Evolutionary conservation across 1,140 invertebrate species (phyloP).

Genomic region (Phocides pigmalion): DNA sequence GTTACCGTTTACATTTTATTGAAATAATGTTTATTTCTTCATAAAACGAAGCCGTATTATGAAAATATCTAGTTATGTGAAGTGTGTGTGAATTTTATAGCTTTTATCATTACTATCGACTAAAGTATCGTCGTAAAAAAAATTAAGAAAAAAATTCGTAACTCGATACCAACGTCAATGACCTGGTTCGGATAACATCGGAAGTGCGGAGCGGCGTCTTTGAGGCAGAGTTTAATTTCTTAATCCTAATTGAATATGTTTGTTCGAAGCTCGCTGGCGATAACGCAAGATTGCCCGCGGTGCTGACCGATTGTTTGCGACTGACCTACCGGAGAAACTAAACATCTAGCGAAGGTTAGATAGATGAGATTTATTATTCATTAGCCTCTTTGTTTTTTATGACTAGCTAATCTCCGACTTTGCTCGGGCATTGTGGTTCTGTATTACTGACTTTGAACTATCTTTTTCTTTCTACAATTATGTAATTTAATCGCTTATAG

Average conservation of each 20-base stretch:
- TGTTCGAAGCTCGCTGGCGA: constrained; percentile 59
- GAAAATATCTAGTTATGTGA: background rate
- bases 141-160: constrained; percentile 53
- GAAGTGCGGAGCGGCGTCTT: constrained; percentile 63
- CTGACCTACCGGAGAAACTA: constrained; percentile 36
- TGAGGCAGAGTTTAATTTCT: constrained; percentile 72
- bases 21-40: background rate
- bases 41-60: background rate
- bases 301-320: constrained; percentile 57
- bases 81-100: constrained; percentile 33
- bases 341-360: constrained; percentile 51
- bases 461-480: too few species aligned
- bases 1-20: background rate
- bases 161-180: constrained; percentile 58
- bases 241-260: constrained; percentile 81
- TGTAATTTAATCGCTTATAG: too few species aligned
- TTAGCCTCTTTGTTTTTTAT: constrained; percentile 38
- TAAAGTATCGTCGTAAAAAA: constrained; percentile 42
- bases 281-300: constrained; percentile 57
- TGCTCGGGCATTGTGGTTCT: too few species aligned
- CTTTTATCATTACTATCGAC: constrained; percentile 29
- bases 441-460: too few species aligned
- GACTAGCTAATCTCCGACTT: background rate
- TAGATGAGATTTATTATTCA: constrained; percentile 48
- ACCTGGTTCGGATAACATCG: constrained; percentile 57